A percentile compares a stretch with the other conserved stretches of the same genome.
Conservation (phyloP, 2,888 invertebrate genomes). For the Lasius fuliginosus region DNA sequence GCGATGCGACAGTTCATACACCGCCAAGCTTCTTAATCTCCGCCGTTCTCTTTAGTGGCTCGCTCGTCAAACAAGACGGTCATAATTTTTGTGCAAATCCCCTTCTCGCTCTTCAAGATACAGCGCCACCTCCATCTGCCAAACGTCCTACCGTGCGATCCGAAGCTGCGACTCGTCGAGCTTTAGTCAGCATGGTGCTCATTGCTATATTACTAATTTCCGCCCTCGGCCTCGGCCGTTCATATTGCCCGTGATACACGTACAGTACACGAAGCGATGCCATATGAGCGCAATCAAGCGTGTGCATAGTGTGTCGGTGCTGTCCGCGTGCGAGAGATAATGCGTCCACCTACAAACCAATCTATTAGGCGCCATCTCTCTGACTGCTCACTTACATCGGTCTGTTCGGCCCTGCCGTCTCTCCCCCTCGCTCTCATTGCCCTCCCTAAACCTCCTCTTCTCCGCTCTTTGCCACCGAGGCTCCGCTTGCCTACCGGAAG, state of each 20-base stretch:
- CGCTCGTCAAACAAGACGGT: constrained; percentile 72
- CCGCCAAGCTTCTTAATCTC: constrained; percentile 55
- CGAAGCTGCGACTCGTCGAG: constrained; percentile 60
- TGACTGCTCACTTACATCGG: constrained; percentile 85
- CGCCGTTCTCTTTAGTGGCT: constrained; percentile 60
- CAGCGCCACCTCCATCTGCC: constrained; percentile 50
- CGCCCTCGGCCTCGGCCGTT: constrained; percentile 78
- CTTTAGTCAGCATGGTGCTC: constrained; percentile 81
- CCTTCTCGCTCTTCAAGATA: background rate
- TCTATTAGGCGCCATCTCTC: constrained; percentile 86
- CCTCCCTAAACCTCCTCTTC: constrained; percentile 54
- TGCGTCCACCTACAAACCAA: constrained; percentile 86
- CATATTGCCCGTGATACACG: constrained; percentile 53
- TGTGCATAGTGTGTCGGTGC: constrained; percentile 64
- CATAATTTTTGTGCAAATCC: constrained; percentile 43
- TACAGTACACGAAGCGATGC: constrained; percentile 59
- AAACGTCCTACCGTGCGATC: constrained; percentile 56
- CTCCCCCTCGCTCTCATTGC: constrained; percentile 63
- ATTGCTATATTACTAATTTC: constrained; percentile 86
- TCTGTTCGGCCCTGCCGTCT: constrained; percentile 68
- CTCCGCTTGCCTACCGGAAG: constrained; percentile 80
- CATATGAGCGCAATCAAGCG: constrained; percentile 60
- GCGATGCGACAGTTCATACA: constrained; percentile 25
- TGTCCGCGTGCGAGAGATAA: constrained; percentile 80
- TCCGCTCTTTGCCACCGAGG: constrained; percentile 66